These are phyloP conservation scores for Brachynemurus nebulosus DNA, from an alignment of 2,888 invertebrate genomes.

Conservation along the genomic window DNA sequence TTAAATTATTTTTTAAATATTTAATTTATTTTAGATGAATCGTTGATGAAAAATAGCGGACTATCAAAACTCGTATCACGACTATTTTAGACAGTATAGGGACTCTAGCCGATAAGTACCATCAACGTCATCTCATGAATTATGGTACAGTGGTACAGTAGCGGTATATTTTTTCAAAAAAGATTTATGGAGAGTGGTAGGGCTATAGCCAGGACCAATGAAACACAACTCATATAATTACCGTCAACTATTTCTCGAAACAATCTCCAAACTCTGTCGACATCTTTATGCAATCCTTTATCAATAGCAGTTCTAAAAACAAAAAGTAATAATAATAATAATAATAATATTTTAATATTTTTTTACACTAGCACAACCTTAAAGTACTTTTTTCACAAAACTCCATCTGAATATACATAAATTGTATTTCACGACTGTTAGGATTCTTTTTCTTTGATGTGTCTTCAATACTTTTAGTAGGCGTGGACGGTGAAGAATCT, in stretches of 20 bases:
- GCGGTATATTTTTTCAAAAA: too few relatives aligned
- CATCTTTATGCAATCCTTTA: slow-evolving; percentile 58
- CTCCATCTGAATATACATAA: slow-evolving; percentile 95
- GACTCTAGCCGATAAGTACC: too few relatives aligned
- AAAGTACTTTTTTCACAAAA: slow-evolving; percentile 95
- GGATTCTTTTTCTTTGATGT: slow-evolving; percentile 12
- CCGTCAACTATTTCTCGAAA: slow-evolving; percentile 92
- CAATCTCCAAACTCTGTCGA: slow-evolving; percentile 74
- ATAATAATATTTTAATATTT: not conserved
- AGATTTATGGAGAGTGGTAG: too few relatives aligned
- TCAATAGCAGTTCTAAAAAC: slow-evolving; percentile 66
- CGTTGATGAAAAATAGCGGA: too few relatives aligned
- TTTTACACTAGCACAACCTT: slow-evolving; percentile 28
- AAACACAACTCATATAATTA: too few relatives aligned
- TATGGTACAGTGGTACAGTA: too few relatives aligned
- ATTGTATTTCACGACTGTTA: slow-evolving; percentile 37
- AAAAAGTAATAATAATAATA: not conserved
- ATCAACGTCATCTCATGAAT: too few relatives aligned
- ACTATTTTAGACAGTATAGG: too few relatives aligned
- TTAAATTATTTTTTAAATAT: too few relatives aligned
- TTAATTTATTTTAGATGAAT: too few relatives aligned
- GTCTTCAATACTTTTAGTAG: not conserved
- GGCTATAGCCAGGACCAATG: too few relatives aligned
- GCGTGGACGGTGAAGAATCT: slow-evolving; percentile 1
- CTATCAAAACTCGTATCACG: too few relatives aligned